Base-by-base conservation (phyloP, 1,140 invertebrate species). In the Lepidurus couesii region DNA sequence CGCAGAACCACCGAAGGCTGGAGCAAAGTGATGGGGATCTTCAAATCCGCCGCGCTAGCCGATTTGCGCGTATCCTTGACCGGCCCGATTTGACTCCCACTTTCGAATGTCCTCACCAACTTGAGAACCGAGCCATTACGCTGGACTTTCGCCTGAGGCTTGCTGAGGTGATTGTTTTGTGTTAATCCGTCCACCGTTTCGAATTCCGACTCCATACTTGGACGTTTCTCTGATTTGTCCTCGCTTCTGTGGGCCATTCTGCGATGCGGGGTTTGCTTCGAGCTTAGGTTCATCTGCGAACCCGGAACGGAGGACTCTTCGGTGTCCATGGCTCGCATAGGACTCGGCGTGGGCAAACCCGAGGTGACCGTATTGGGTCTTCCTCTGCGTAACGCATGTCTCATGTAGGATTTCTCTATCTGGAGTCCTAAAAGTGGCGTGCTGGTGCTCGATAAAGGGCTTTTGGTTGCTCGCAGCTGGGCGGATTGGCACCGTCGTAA, bases 281-380 rank as follows among this genome's bases (percentile, higher is more conserved):
- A 75, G 11, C 78, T 75, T n/a, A 47, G 53, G 76, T 43, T 34
- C 34, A 26, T 13, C 13, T 65, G 53, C 2, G 53, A 65, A 65
- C 53, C 53, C 24, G 77, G 76, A 44, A 53, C 74, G 10, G 77
- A 77, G n/a, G 80, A 77, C 44, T 78, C 44, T 79, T 79, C 5
- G 21, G n/a, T 7, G n/a, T 65, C 75, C 44, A 24, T 42, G 7
- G 73, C 76, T 47, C 76, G 73, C 78, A 77, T 42, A 13, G 78
- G 81, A 78, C 79, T 81, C 43, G 82, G 82, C n/a, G 81, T 79
- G n/a, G 80, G 82, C 11, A 83, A 76, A n/a, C 83, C 84, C 34
- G 81, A 81, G n/a, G 76, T 77, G 21, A 84, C 79, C 26, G 84
- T 82, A 76, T 85, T 84, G 16, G 83, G 83, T 65, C 79, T 81